A percentile compares a stretch with the other conserved stretches of the same genome.
Evolutionary conservation across 2,113 vertebrate species (phyloP).

Genomic region (Acanthochromis polyacanthus): DNA sequence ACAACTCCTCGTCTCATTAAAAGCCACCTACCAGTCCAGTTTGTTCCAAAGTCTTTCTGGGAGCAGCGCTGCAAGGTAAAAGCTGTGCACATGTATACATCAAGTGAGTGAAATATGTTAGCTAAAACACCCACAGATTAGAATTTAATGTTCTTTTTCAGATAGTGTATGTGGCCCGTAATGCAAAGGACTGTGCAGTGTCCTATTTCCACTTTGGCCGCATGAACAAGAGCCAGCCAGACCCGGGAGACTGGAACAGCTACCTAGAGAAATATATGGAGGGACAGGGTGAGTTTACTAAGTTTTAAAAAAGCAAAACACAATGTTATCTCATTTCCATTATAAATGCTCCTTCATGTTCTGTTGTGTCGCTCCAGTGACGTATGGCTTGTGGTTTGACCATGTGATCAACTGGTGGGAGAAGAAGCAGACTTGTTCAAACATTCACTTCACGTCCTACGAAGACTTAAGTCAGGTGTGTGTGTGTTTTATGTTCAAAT

Average conservation of each 20-base stretch:
- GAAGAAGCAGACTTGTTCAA: constrained; percentile 78
- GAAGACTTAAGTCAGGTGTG: constrained; percentile 86
- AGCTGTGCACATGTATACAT: too few relatives aligned
- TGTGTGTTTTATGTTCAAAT: too few relatives aligned
- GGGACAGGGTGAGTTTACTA: constrained; percentile 74
- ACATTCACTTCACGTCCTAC: constrained; percentile 83
- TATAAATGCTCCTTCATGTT: not conserved
- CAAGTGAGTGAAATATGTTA: too few relatives aligned
- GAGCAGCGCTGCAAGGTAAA: too few relatives aligned
- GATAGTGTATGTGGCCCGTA: constrained; percentile 90
- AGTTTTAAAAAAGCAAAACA: too few relatives aligned
- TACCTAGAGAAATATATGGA: constrained; percentile 84
- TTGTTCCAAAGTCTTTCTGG: too few relatives aligned
- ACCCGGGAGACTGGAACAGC: constrained; percentile 85
- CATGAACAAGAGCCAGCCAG: constrained; percentile 85
- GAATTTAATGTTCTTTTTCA: constrained; percentile 42
- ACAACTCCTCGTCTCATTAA: too few relatives aligned
- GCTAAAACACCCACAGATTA: not conserved
- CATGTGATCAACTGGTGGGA: constrained; percentile 88
- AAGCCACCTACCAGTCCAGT: too few relatives aligned
- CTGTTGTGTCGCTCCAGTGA: constrained; percentile 59
- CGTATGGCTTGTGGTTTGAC: constrained; percentile 87
- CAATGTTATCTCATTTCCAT: not conserved
- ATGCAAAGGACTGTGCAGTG: constrained; percentile 90
- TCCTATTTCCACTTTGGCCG: constrained; percentile 91